phyloP scores from a whole-genome alignment of 2,113 vertebrate species.

The Tympanuchus pallidicinctus region DNA sequence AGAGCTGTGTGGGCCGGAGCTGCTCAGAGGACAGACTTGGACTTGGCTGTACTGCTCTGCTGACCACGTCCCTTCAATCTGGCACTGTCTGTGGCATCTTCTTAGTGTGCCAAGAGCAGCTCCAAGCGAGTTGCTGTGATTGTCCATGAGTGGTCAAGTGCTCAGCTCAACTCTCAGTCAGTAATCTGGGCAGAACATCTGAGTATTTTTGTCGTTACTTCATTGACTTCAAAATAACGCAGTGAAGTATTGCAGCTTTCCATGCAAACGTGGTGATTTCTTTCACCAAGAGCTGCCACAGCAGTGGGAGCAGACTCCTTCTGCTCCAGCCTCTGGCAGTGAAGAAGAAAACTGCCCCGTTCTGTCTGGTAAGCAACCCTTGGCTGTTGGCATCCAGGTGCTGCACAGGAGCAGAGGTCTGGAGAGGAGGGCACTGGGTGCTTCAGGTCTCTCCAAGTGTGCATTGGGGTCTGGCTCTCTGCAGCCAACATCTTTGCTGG shows the following conservation, averaged over 20 bases:
- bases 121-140: neutral
- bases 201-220: neutral
- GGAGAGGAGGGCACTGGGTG: neutral
- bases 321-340: neutral
- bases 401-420: neutral
- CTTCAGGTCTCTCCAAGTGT: neutral
- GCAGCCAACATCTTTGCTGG: neutral
- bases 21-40: neutral
- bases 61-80: neutral
- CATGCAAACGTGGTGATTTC: neutral
- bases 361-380: neutral
- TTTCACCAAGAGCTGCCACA: neutral
- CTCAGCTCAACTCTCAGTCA: neutral
- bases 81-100: fast-evolving
- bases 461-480: neutral
- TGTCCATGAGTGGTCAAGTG: neutral
- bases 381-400: fast-evolving
- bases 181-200: neutral
- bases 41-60: fast-evolving
- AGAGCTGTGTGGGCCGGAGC: neutral
- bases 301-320: fast-evolving
- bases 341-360: neutral
- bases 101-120: neutral
- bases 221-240: neutral
- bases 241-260: neutral